phyloP scores from a whole-genome alignment of 2,113 vertebrate genomes.

The Zootoca vivipara region DNA sequence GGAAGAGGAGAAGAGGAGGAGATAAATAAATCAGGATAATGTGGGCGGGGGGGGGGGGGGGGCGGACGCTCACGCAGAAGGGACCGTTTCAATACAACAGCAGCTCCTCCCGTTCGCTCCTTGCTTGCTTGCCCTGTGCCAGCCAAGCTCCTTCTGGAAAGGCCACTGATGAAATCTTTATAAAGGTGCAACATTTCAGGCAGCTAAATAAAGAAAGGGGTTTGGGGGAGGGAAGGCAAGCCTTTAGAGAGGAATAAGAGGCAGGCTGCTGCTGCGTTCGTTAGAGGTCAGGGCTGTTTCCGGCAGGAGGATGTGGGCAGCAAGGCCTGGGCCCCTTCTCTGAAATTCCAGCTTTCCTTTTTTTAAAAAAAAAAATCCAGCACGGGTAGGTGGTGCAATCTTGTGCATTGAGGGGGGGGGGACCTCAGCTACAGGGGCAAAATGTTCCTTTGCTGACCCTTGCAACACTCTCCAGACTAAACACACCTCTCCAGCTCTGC shows the following conservation, averaged over 20 bases:
- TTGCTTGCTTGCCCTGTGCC: not conserved
- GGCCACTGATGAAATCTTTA: conserved; percentile 16
- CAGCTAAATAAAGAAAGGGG: not conserved
- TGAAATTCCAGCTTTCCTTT: not conserved
- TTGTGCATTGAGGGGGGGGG: no score
- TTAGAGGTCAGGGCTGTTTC: not conserved
- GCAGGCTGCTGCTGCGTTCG: not conserved
- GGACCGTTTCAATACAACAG: not conserved
- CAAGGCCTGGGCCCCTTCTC: not conserved
- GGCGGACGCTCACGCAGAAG: not conserved
- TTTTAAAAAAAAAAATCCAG: not conserved
- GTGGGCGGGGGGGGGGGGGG: no score
- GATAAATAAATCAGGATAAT: no score
- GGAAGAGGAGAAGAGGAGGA: not conserved
- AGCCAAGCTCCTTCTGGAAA: not conserved
- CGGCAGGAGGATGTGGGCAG: not conserved
- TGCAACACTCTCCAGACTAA: no score
- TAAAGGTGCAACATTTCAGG: not conserved
- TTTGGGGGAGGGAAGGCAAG: not conserved
- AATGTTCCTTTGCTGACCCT: no score
- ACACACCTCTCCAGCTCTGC: no score
- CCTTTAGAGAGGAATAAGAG: no score
- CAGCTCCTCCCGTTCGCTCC: no score
- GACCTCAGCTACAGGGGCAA: not conserved
- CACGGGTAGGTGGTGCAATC: not conserved